Conservation (phyloP, 2,797 vertebrate species). For the Trichosurus vulpecula region DNA sequence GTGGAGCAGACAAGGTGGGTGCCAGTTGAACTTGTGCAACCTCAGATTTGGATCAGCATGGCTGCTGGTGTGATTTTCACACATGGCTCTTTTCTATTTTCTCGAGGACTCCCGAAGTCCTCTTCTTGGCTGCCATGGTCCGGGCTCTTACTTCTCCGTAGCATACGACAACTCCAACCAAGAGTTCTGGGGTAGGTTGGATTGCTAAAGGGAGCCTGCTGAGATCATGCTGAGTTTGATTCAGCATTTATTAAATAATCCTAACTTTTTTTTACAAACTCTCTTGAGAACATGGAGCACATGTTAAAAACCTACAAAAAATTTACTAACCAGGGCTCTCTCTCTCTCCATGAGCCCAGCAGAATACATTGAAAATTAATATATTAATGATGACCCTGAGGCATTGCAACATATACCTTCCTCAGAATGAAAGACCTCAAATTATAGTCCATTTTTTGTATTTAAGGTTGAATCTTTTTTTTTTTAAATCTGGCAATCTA, state of each 20-base stretch:
- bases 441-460: background rate
- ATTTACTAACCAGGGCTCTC: background rate
- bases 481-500: background rate
- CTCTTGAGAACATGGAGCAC: background rate
- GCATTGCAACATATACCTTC: background rate
- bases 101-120: background rate
- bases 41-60: background rate
- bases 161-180: background rate
- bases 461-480: background rate
- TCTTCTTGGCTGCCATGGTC: background rate
- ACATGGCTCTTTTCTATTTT: background rate
- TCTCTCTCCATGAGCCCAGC: background rate
- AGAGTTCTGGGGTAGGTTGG: background rate
- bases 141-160: background rate
- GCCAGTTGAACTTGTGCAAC: background rate
- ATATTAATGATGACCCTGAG: background rate
- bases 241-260: background rate
- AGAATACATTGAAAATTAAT: background rate
- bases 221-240: background rate
- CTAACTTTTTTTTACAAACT: background rate
- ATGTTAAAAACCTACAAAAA: background rate
- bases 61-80: background rate
- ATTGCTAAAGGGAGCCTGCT: background rate
- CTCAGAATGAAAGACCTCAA: background rate
- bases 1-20: background rate